phyloP scores from a whole-genome alignment of 2,888 invertebrate species.

The Apamea crenata region DNA sequence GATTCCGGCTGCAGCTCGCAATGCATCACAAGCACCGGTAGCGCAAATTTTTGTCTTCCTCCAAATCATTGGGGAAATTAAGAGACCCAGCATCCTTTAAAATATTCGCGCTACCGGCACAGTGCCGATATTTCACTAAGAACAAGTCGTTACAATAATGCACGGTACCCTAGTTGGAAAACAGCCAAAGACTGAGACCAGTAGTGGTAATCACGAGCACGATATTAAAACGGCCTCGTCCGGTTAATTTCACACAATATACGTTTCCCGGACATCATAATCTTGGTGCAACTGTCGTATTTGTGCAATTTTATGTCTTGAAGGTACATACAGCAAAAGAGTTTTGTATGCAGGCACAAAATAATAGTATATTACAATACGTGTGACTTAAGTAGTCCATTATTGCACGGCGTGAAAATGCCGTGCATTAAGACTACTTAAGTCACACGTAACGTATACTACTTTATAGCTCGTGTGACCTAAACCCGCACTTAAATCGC shows the following conservation, averaged over 20 bases:
- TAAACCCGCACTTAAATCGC: too few relatives aligned
- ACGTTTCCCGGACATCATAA: slow-evolving; percentile 56
- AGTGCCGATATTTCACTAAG: slow-evolving; percentile 72
- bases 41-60: slow-evolving; percentile 43
- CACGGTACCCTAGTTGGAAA: slow-evolving; percentile 80
- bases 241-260: slow-evolving; percentile 55
- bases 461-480: too few relatives aligned
- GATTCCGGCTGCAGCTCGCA: slow-evolving; percentile 6
- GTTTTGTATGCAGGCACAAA: background rate
- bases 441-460: too few relatives aligned
- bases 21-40: slow-evolving; percentile 34
- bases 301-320: slow-evolving; percentile 32
- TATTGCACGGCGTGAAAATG: too few relatives aligned
- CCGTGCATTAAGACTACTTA: too few relatives aligned
- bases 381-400: too few relatives aligned
- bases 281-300: slow-evolving; percentile 28
- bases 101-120: slow-evolving; percentile 50
- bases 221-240: slow-evolving; percentile 67
- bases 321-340: background rate
- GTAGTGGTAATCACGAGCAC: slow-evolving; percentile 64
- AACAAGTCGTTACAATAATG: slow-evolving; percentile 75
- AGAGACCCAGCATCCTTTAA: slow-evolving; percentile 33
- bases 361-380: background rate
- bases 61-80: slow-evolving; percentile 61
- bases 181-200: slow-evolving; percentile 75